These are phyloP conservation scores for Aphyosemion australe DNA, from an alignment of 2,113 vertebrate species.

Conservation along the genomic window DNA sequence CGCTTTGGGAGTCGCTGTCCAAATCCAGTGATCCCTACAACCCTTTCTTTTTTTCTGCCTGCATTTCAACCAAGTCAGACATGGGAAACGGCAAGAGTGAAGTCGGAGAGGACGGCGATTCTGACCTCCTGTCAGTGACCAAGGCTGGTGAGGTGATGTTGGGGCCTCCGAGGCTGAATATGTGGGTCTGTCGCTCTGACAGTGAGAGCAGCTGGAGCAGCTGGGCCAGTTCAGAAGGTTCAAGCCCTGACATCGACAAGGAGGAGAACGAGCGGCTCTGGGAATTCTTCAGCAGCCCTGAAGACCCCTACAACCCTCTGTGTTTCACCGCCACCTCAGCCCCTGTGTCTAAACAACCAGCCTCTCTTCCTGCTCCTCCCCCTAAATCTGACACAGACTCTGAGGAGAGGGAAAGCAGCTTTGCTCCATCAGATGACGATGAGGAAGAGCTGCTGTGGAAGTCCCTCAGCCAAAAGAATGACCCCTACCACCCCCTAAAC, in stretches of 20 bases:
- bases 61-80: constrained; percentile 56
- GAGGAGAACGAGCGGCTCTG: constrained; percentile 76
- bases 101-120: background rate
- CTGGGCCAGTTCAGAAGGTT: constrained; percentile 75
- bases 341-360: constrained; percentile 5
- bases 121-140: constrained; percentile 9
- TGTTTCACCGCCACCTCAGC: constrained; percentile 70
- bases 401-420: constrained; percentile 42
- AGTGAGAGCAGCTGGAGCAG: constrained; percentile 77
- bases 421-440: constrained; percentile 59
- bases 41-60: constrained; percentile 75
- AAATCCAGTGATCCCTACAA: constrained; percentile 71
- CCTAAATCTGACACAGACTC: constrained; percentile 42
- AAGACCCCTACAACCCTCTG: constrained; percentile 80
- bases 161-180: constrained; percentile 30
- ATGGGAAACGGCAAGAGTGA: constrained; percentile 36
- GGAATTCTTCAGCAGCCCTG: constrained; percentile 71
- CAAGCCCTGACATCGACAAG: constrained; percentile 59
- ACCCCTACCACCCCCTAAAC: constrained; percentile 81
- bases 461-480: constrained; percentile 60
- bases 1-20: constrained; percentile 73
- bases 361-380: constrained; percentile 14
- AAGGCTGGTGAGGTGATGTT: constrained; percentile 28
- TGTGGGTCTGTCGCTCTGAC: constrained; percentile 68
- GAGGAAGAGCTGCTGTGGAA: constrained; percentile 76